A percentile compares a stretch with the other conserved stretches of the same genome.
Conservation (phyloP, 2,888 invertebrate genomes). For the Ectemnius continuus region DNA sequence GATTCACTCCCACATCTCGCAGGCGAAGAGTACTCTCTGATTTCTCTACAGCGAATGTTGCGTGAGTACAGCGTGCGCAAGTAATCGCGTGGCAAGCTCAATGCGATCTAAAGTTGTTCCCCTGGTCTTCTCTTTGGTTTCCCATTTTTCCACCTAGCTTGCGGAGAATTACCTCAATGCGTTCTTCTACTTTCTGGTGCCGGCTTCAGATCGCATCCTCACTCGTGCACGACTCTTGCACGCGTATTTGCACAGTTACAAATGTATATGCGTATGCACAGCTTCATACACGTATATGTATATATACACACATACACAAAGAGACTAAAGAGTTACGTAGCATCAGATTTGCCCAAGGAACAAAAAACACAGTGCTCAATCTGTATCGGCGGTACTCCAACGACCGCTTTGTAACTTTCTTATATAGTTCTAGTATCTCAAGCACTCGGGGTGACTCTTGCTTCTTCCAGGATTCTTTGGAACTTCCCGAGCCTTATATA, state of each 20-base stretch:
- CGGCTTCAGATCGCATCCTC: conserved; percentile 39
- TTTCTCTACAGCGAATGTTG: conserved; percentile 13
- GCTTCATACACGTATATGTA: conserved; percentile 42
- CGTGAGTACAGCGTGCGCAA: too few species aligned
- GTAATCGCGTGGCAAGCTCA: conserved; percentile 18
- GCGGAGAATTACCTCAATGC: not conserved
- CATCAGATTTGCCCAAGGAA: conserved; percentile 52
- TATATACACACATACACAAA: conserved; percentile 51
- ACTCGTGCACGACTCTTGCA: conserved; percentile 11
- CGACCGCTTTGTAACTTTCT: conserved; percentile 41
- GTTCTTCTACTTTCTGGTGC: not conserved
- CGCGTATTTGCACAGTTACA: conserved; percentile 41
- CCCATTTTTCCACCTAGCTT: not conserved
- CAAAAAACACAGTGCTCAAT: conserved; percentile 44
- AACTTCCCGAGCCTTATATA: not conserved
- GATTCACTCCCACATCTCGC: conserved; percentile 12
- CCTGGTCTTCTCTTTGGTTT: not conserved
- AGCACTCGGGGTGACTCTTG: not conserved
- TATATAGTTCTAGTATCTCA: not conserved
- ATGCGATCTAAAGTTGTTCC: conserved; percentile 34
- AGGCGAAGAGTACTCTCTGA: conserved; percentile 20
- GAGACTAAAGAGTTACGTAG: conserved; percentile 33
- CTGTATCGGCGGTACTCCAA: conserved; percentile 36
- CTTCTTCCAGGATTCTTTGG: not conserved
- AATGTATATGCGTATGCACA: conserved; percentile 35